Evolutionary conservation across 1,140 invertebrate genomes (phyloP).

Genomic region (Pseudobourletiella spinata): DNA sequence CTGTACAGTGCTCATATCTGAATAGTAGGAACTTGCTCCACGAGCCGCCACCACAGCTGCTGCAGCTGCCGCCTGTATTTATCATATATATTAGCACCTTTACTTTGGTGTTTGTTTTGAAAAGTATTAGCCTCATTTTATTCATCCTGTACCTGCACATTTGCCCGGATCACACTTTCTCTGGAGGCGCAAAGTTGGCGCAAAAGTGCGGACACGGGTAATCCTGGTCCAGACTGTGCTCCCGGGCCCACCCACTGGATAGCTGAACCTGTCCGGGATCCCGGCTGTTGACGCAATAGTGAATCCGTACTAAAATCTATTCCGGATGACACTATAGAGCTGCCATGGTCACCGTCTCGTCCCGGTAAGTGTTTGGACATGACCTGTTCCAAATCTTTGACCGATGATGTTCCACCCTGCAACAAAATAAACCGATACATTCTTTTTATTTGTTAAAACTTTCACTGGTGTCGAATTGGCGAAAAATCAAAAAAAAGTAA

Average conservation of each 20-base stretch:
- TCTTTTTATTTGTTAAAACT: too few relatives aligned
- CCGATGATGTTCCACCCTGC: conserved; percentile 49
- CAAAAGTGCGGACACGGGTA: conserved; percentile 73
- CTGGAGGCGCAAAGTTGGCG: conserved; percentile 84
- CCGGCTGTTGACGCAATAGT: conserved; percentile 51
- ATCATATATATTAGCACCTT: too few relatives aligned
- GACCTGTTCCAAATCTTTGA: conserved; percentile 86
- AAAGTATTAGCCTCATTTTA: too few relatives aligned
- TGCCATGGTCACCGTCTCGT: conserved; percentile 46
- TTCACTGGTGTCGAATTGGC: too few relatives aligned
- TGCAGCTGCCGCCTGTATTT: conserved; percentile 45
- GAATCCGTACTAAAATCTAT: conserved; percentile 75
- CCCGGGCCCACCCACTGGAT: conserved; percentile 80
- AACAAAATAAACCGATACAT: too few relatives aligned
- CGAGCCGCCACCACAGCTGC: conserved; percentile 42
- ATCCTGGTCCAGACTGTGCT: conserved; percentile 34
- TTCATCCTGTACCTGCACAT: conserved; percentile 71
- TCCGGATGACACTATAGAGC: conserved; percentile 42
- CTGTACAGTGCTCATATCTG: conserved; percentile 37
- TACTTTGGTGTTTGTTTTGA: too few relatives aligned
- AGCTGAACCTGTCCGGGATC: conserved; percentile 29
- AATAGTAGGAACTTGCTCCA: conserved; percentile 38
- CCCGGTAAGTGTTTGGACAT: conserved; percentile 89
- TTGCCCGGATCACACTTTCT: conserved; percentile 86
- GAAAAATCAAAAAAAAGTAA: too few relatives aligned